Base-by-base conservation (phyloP, 2,797 vertebrate species). In the Sitta carolinensis region DNA sequence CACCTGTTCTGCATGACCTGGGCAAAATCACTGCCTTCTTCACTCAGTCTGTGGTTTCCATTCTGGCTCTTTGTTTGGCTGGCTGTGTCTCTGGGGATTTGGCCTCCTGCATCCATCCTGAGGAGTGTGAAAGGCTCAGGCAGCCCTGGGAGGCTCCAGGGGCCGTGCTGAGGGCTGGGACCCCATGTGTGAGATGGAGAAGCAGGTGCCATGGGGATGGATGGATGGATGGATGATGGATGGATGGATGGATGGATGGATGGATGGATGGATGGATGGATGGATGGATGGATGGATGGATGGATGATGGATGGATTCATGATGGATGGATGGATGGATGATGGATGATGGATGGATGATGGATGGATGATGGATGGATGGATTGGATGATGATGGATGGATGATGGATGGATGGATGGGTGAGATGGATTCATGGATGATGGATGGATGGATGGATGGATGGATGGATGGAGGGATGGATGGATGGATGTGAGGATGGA, bases 141-240 rank as follows among this genome's bases (percentile, higher is more conserved):
- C 0, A 2, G 74, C 0, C 0, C 80, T 58, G 40, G 50, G 17
- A 45, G 63, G 26, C 62, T 36, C 70, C 36, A 5, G 64, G 1
- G 42, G 30, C 64, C 59, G 4, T 8, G 30, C 55, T 29, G 34
- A 3, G 3, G 40, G 18, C 36, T 59, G 55, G n/a, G 30, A 9
- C 16, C 45, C 25, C 0, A 0, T 1, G 34, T 12, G 55, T 11
- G 74, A 43, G 67, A 5, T 0, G 3, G 50, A 10, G 32, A 13
- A 69, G 36, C 9, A 23, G 50, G 11, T 50, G 22, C 68, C 1
- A 1, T 25, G 36, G 70, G 67, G 45, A 45, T 57, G 50, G 13
- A 54, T 5, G 58, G 51, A 7, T 0, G 3, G 16, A 45, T 5
- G n/a, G 47, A 9, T 25, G 48, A 38, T 4, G 21, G 29, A 19